These are phyloP conservation scores for Lepidothrix coronata DNA, from an alignment of 2,113 vertebrate species.

Conservation along the genomic window DNA sequence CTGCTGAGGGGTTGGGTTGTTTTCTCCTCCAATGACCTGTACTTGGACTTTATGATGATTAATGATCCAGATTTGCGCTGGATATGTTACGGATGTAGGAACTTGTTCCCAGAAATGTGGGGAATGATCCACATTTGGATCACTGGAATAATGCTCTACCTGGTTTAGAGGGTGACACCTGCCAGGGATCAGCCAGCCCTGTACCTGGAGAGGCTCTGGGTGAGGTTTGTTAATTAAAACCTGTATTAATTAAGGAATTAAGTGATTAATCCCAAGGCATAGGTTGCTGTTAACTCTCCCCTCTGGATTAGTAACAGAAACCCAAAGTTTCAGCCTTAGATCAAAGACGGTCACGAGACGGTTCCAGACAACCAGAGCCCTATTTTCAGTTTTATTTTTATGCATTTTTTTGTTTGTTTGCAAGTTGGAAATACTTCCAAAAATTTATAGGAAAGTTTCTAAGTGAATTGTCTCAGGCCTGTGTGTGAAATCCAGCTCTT, in stretches of 20 bases:
- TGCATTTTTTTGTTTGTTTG: constrained; percentile 5
- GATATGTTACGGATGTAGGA: background rate
- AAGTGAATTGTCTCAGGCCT: constrained; percentile 68
- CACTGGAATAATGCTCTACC: background rate
- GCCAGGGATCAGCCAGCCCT: background rate
- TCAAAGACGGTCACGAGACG: background rate
- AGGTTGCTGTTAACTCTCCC: background rate
- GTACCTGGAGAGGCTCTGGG: background rate
- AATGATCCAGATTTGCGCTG: background rate
- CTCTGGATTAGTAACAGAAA: background rate
- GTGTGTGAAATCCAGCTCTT: constrained; percentile 67
- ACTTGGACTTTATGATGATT: background rate
- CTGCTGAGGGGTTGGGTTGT: background rate
- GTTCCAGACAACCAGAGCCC: background rate
- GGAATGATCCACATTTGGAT: background rate
- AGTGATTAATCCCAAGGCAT: background rate
- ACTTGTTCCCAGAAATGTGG: background rate
- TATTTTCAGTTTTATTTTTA: background rate
- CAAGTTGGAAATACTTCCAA: constrained; percentile 49
- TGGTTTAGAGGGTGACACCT: background rate
- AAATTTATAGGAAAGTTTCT: constrained; percentile 28
- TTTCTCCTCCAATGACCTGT: background rate
- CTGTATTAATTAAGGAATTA: background rate
- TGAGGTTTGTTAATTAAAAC: background rate
- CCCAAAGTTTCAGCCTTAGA: constrained; percentile 15